Base-by-base conservation (phyloP, 2,888 invertebrate species). In the Lasioglossum vierecki region DNA sequence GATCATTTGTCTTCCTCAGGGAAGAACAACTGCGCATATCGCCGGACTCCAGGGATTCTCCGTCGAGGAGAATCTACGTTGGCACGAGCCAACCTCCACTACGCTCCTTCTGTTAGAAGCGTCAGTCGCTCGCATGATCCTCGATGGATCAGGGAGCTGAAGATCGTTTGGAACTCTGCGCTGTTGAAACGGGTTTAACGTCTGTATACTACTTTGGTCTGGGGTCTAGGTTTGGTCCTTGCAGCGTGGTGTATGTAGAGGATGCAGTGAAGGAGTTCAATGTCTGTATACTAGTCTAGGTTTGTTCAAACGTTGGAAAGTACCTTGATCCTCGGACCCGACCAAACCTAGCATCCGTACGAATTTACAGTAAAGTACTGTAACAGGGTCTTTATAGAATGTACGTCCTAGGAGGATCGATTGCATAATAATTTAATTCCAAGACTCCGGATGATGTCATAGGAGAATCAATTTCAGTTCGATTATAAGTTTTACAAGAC, bases 1-100 rank as follows among this genome's bases (percentile, higher is more conserved):
- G 88, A 91, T 91, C 91, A 91, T 91, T 91, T 91, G 91, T 91
- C 91, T 91, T 91, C 91, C 91, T 91, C 91, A 83, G 87, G 85
- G 80, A 91, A 86, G 83, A 91, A 90, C 90, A 87, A 89, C 87
- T 88, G 86, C 88, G 91, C 89, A 84, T 82, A 87, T 85, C 85
- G 87, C 83, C 53, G 83, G 82, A 82, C 89, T 85, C 86, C 91
- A 88, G 88, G 84, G 91, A 91, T 85, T 88, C 88, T 88, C 87
- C 88, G 76, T 77, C 46, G 44, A 81, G 79, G 83, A 53, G 53
- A n/a, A 53, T 53, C 53, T n/a, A 53, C 53, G 53, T n/a, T 39
- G 68, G 68, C 68, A 39, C 66, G 66, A 66, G 66, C 66, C 66
- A 66, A 66, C 66, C 63, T 66, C 66, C 22, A 8, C 35, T 35